Conservation (phyloP, 2,888 invertebrate species). For the Pharmacophagus antenor region DNA sequence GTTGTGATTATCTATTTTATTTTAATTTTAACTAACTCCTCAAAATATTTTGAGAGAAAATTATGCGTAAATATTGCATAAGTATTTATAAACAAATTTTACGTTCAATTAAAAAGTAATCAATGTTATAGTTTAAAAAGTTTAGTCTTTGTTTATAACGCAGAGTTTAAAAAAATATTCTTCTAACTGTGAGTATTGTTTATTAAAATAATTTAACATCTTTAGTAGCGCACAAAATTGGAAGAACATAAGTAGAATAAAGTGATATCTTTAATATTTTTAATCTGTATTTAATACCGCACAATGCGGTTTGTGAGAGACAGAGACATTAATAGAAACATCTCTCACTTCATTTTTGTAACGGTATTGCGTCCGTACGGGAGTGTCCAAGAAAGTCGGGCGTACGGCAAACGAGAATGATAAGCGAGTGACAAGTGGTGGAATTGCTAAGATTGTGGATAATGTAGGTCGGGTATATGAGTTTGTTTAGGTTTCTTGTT, state of each 20-base stretch:
- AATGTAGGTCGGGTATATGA: conserved; percentile 71
- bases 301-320: conserved; percentile 32
- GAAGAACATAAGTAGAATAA: background rate
- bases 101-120: background rate
- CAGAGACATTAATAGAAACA: conserved; percentile 41
- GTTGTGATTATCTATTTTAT: too few relatives aligned
- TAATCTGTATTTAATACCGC: conserved; percentile 31
- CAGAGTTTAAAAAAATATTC: background rate
- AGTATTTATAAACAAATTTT: too few relatives aligned
- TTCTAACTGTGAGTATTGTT: background rate
- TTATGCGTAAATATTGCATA: too few relatives aligned
- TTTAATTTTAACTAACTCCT: too few relatives aligned
- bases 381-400: conserved; percentile 70
- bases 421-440: conserved; percentile 72
- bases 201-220: background rate
- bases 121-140: background rate
- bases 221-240: background rate
- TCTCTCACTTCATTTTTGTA: conserved; percentile 65
- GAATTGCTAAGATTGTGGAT: conserved; percentile 64
- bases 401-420: conserved; percentile 66
- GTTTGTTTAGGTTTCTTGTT: conserved; percentile 67
- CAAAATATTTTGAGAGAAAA: too few relatives aligned
- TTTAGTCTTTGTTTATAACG: background rate
- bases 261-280: background rate
- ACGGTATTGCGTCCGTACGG: conserved; percentile 75